A percentile compares a stretch with the other conserved stretches of the same genome.
Evolutionary conservation across 2,113 vertebrate genomes (phyloP).

Genomic region (Petrocephalus microphthalmus): DNA sequence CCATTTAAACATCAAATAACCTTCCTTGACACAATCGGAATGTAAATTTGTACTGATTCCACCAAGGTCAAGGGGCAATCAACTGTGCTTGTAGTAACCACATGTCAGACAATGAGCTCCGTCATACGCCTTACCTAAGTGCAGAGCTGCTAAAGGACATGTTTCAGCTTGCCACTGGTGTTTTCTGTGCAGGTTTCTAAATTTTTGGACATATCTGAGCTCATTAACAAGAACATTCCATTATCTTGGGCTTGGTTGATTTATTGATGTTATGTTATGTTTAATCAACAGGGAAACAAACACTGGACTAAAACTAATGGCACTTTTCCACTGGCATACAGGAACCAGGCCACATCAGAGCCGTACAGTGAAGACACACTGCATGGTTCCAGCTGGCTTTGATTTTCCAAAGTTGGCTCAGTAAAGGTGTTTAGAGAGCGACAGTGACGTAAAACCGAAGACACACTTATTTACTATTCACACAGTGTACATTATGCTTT

Average conservation of each 20-base stretch:
- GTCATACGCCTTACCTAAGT: slow-evolving; percentile 20
- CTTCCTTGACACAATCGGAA: slow-evolving; percentile 61
- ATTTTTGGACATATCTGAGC: not conserved
- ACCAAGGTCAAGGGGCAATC: slow-evolving; percentile 59
- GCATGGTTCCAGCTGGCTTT: not conserved
- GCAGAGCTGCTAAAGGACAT: not conserved
- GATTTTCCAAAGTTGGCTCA: not conserved
- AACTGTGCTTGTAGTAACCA: slow-evolving; percentile 34
- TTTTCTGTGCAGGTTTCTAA: slow-evolving; percentile 9
- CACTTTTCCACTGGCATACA: not conserved
- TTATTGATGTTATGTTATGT: not conserved
- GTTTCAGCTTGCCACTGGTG: not conserved
- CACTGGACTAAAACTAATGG: not conserved
- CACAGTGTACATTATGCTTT: not conserved
- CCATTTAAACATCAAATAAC: slow-evolving; percentile 77
- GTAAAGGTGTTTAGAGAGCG: not conserved
- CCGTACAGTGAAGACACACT: not conserved
- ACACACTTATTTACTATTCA: not conserved
- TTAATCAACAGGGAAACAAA: not conserved
- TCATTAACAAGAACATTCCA: not conserved
- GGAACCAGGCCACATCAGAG: not conserved
- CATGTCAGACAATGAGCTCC: slow-evolving; percentile 30
- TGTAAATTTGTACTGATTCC: slow-evolving; percentile 64
- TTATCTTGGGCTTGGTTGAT: not conserved
- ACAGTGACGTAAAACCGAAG: not conserved